Evolutionary conservation across 2,113 vertebrate genomes (phyloP), one percentile per base, ranked within the genome.

Genomic region (Odobenus rosmarus): DNA sequence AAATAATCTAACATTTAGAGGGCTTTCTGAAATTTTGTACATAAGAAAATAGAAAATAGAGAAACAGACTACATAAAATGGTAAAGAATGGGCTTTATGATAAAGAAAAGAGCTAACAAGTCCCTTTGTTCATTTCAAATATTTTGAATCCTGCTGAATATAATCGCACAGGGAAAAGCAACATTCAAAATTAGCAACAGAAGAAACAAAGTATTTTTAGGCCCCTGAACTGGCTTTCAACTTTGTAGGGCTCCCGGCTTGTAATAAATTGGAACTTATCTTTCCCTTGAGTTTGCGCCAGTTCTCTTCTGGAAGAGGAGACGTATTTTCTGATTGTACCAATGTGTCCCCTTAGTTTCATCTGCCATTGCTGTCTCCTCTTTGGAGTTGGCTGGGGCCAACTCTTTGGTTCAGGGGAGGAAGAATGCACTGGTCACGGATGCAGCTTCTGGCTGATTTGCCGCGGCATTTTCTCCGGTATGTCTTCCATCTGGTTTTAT

Each of bases 161-260:
- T 84, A 97, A 71, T 79, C n/a, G 59, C 82, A 53, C 1, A 92
- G 46, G 33, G 4, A 72, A 77, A 46, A 87, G 11, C 18, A 21
- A 62, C 90, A 82, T 97, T 97, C 31, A 88, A 95, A 94, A 62
- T 81, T 81, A 95, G 59, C 21, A 93, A 15, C 36, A 53, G 64
- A 91, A 95, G 88, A 80, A 95, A 46, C 15, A 82, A 71, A 79
- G 62, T 92, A 94, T 77, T 96, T 97, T 89, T 89, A 77, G 49
- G 5, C 0, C 5, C 11, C 16, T 57, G 26, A 92, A 74, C 46
- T 88, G 51, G 11, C 33, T 51, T 87, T 96, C 46, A 82, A 23
- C 59, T 96, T 85, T 82, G 53, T 82, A 95, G n/a, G 42, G 0
- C 42, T 90, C 76, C 19, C 88, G 82, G 39, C 64, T 77, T 55